These are phyloP conservation scores for Lepus europaeus DNA, from an alignment of 2,113 vertebrate genomes.

Conservation along the genomic window DNA sequence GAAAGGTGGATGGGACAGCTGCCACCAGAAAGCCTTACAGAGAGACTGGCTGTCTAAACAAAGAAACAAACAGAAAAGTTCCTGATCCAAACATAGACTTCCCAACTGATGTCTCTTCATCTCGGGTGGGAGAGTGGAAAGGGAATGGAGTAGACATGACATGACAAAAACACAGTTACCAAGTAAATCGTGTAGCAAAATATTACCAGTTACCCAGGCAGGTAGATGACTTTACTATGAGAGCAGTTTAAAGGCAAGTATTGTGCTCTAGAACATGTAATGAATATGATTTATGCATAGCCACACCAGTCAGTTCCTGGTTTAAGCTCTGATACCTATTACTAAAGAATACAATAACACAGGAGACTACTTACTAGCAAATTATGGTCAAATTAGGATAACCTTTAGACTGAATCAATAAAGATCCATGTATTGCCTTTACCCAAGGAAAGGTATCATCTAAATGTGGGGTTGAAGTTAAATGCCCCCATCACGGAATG, in stretches of 20 bases:
- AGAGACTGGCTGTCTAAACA: not conserved
- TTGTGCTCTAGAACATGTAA: not conserved
- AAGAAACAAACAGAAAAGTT: not conserved
- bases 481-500: not conserved
- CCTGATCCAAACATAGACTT: not conserved
- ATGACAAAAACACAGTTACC: not conserved
- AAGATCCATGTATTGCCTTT: not conserved
- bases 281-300: not conserved
- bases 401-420: not conserved
- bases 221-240: not conserved
- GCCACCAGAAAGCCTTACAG: not conserved
- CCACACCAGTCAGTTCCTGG: not conserved
- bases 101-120: not conserved
- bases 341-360: conserved; percentile 50
- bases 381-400: conserved; percentile 21
- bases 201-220: not conserved
- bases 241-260: not conserved
- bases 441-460: not conserved
- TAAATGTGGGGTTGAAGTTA: not conserved
- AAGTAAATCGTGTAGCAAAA: conserved; percentile 24
- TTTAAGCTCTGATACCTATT: not conserved
- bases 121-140: not conserved
- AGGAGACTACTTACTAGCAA: not conserved
- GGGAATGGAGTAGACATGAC: not conserved
- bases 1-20: not conserved